Conservation (phyloP, 2,888 invertebrate genomes). For the Alcis repandata region DNA sequence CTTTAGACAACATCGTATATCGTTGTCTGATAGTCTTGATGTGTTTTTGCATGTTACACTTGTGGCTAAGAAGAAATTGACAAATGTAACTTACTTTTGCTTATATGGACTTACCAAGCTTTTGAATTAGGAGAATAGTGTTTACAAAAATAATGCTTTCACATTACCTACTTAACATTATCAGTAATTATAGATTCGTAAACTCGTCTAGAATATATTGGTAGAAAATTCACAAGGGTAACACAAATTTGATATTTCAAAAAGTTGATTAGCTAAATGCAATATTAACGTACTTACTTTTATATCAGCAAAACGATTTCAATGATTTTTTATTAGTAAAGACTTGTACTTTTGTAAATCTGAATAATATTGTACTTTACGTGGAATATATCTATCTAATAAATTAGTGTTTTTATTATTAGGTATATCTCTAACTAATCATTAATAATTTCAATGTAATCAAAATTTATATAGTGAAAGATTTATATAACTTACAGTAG, state of each 20-base stretch:
- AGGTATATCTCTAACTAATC: slow-evolving; percentile 18
- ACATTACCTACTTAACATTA: slow-evolving; percentile 1
- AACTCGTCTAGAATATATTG: slow-evolving; percentile 12
- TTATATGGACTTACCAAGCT: background rate
- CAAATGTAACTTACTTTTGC: background rate
- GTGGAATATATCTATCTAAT: slow-evolving; percentile 37
- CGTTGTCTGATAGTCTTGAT: too few relatives aligned
- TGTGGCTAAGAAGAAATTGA: background rate
- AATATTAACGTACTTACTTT: slow-evolving; percentile 20
- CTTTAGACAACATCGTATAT: too few relatives aligned
- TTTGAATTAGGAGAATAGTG: slow-evolving; percentile 4
- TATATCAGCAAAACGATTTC: slow-evolving; percentile 11
- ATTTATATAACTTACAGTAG: slow-evolving; percentile 50
- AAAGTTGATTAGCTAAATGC: slow-evolving; percentile 29
- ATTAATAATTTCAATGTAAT: slow-evolving; percentile 34
- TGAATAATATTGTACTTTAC: slow-evolving; percentile 34
- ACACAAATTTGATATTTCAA: background rate
- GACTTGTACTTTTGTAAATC: slow-evolving; percentile 22
- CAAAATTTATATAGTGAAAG: slow-evolving; percentile 51
- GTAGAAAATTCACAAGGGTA: background rate
- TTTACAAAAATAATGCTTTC: slow-evolving; percentile 26
- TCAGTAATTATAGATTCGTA: background rate
- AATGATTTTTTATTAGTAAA: slow-evolving; percentile 9
- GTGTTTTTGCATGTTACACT: background rate
- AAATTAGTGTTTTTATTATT: slow-evolving; percentile 30